A percentile compares a stretch with the other conserved stretches of the same genome.
Evolutionary conservation across 2,113 vertebrate species (phyloP).

Genomic region (Falcunculus frontatus): DNA sequence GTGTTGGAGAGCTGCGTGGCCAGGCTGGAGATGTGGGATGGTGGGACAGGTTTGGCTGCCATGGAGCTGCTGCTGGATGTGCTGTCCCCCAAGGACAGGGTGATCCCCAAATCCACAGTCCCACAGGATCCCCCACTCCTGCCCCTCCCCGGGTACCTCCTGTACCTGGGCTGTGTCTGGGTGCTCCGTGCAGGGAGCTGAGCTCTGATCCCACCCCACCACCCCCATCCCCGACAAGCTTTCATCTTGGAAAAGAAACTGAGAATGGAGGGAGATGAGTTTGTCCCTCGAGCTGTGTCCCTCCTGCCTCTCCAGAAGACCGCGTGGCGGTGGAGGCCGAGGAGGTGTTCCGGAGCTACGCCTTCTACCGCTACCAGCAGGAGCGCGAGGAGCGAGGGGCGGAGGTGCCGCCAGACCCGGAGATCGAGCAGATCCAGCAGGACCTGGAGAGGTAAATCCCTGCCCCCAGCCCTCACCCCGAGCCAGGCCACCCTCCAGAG

Average conservation of each 20-base stretch:
- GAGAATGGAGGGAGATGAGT: accelerated
- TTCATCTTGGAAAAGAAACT: neutral
- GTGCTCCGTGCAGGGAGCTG: neutral
- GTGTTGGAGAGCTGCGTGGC: neutral
- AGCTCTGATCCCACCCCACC: neutral
- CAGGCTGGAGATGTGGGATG: neutral
- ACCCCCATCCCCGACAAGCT: neutral
- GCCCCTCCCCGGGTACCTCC: neutral
- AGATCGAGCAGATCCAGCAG: constrained; percentile 62
- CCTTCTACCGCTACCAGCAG: constrained; percentile 68
- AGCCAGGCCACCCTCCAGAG: neutral
- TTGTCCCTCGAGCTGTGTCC: neutral
- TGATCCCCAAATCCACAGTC: accelerated
- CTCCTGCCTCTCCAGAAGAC: constrained; percentile 57
- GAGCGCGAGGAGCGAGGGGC: constrained; percentile 67
- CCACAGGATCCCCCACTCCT: neutral
- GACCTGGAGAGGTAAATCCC: constrained; percentile 59
- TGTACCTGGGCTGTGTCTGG: neutral
- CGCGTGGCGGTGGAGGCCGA: constrained; percentile 68
- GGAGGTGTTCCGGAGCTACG: constrained; percentile 77
- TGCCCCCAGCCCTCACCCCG: accelerated
- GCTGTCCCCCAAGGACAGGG: neutral
- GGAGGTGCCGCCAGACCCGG: constrained; percentile 53
- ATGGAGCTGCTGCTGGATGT: neutral
- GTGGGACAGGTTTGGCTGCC: neutral